Conservation (phyloP, 2,888 invertebrate genomes). For the Sussaba pulchella region DNA sequence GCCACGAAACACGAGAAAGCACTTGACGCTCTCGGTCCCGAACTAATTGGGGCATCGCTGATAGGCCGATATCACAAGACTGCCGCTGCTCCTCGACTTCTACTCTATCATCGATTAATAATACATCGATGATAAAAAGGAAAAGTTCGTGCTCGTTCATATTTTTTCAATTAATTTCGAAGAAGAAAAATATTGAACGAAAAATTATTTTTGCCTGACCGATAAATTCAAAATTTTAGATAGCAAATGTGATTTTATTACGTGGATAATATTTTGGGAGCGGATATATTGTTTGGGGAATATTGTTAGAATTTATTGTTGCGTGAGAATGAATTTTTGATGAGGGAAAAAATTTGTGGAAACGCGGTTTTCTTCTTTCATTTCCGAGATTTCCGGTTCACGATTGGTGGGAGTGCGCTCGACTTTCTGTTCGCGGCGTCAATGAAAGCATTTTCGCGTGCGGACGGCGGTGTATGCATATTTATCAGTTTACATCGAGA, state of each 20-base stretch:
- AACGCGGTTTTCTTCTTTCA: constrained; percentile 20
- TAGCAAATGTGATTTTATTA: not conserved
- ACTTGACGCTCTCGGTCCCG: constrained; percentile 42
- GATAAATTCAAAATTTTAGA: too few species aligned
- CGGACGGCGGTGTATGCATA: constrained; percentile 34
- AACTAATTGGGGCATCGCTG: constrained; percentile 53
- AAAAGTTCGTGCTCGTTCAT: not conserved
- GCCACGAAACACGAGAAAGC: constrained; percentile 59
- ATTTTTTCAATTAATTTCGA: not conserved
- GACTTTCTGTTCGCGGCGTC: constrained; percentile 40
- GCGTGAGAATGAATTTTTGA: not conserved
- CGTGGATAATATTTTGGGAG: too few species aligned
- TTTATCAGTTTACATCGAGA: constrained; percentile 57
- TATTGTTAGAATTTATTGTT: not conserved
- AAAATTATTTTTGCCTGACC: too few species aligned
- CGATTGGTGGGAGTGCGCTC: constrained; percentile 13
- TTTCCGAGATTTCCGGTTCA: not conserved
- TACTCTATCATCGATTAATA: not conserved
- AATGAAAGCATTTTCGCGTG: constrained; percentile 48
- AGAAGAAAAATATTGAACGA: too few species aligned
- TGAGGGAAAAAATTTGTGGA: not conserved
- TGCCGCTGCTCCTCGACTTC: not conserved
- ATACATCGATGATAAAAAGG: not conserved
- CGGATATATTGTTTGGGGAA: not conserved
- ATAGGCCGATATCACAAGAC: constrained; percentile 30